Percentiles rank a stretch among this genome's conserved stretches.
Conservation (phyloP, 2,113 vertebrate genomes). For the Eurypyga helias region DNA sequence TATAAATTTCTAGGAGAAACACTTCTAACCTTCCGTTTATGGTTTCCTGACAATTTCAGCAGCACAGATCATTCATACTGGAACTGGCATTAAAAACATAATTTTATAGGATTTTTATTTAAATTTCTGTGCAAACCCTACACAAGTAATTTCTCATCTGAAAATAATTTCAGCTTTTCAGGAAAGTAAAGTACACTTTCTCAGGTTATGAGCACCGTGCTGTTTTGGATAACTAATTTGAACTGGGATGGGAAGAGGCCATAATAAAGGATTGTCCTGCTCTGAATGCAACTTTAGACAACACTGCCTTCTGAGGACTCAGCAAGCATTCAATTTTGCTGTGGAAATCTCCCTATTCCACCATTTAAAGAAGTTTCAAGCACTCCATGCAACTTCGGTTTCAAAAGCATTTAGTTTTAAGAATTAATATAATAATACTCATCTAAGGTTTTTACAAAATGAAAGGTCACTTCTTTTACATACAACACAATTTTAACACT, state of each 20-base stretch:
- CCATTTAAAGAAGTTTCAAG: neutral
- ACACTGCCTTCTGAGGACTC: neutral
- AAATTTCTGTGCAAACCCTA: neutral
- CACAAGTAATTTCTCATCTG: neutral
- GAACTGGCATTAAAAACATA: neutral
- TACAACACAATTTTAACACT: neutral
- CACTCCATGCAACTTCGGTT: neutral
- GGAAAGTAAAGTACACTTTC: neutral
- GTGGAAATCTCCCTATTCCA: too few relatives aligned
- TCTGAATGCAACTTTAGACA: neutral
- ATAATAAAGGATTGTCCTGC: neutral
- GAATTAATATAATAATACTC: neutral
- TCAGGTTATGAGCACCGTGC: neutral
- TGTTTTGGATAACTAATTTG: neutral
- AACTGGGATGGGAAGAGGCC: neutral
- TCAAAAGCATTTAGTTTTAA: neutral
- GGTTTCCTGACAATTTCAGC: neutral
- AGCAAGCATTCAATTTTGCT: too few relatives aligned
- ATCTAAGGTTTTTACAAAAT: neutral
- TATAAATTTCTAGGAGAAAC: neutral
- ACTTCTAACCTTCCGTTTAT: neutral
- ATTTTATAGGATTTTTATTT: too few relatives aligned
- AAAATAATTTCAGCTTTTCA: neutral
- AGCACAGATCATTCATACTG: neutral
- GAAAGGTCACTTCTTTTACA: neutral